phyloP scores from a whole-genome alignment of 2,888 invertebrate genomes.

The Conomelus anceps region DNA sequence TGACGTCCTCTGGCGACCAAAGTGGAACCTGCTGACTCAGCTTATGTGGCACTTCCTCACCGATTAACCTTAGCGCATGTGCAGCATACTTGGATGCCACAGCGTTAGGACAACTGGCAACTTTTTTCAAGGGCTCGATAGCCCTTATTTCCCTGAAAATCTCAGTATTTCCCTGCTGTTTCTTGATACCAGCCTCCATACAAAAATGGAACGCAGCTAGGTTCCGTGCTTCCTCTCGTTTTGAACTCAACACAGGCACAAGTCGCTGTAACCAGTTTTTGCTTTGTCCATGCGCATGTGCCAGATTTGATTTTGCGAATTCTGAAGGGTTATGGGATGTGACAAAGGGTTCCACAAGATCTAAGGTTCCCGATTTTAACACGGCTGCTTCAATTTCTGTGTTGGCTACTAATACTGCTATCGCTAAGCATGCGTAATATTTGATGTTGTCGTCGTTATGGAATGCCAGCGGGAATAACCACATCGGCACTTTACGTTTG shows the following conservation, averaged over 20 bases:
- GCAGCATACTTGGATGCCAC: conserved; percentile 96
- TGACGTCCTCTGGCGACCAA: conserved; percentile 94
- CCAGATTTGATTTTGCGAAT: conserved; percentile 85
- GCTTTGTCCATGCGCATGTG: conserved; percentile 93
- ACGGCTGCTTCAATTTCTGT: conserved; percentile 97
- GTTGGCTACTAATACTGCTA: conserved; percentile 92
- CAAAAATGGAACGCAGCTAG: conserved; percentile 97
- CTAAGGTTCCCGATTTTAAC: conserved; percentile 89
- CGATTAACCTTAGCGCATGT: conserved; percentile 83
- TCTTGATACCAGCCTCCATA: conserved; percentile 98
- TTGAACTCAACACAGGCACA: conserved; percentile 89
- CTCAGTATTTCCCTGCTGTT: conserved; percentile 82
- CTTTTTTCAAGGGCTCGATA: conserved; percentile 88
- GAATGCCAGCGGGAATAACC: conserved; percentile 96
- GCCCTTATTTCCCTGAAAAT: conserved; percentile 93
- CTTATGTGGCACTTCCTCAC: conserved; percentile 96
- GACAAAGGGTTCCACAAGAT: conserved; percentile 94
- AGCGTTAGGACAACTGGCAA: conserved; percentile 96
- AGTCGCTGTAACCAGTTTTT: conserved; percentile 89
- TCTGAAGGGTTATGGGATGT: conserved; percentile 89
- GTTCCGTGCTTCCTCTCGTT: conserved; percentile 91
- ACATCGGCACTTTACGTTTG: conserved; percentile 78
- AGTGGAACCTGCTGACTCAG: conserved; percentile 95
- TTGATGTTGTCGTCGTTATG: conserved; percentile 94
- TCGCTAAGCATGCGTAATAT: conserved; percentile 97